Evolutionary conservation across 2,113 vertebrate species (phyloP).

Genomic region (Pygathrix nemaeus): DNA sequence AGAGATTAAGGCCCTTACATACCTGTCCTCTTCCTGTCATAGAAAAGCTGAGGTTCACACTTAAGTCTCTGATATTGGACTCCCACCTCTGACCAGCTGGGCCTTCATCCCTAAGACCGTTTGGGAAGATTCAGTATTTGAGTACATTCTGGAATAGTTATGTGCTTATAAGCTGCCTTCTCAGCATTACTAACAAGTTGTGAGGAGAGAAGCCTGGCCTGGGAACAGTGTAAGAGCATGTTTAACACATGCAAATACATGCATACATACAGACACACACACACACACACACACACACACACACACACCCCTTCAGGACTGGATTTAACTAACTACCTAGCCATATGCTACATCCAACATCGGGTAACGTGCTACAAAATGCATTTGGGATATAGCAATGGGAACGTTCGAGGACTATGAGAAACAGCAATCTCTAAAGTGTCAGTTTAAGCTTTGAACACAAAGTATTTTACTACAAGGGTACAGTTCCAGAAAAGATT

Average conservation of each 20-base stretch:
- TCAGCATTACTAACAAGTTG: conserved; percentile 26
- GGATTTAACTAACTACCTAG: background rate
- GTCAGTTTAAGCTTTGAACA: background rate
- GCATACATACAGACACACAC: background rate
- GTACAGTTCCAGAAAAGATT: background rate
- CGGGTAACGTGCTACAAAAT: background rate
- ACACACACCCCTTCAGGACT: background rate
- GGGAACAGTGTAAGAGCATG: background rate
- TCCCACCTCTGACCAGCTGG: background rate
- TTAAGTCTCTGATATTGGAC: background rate
- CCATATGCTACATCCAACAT: background rate
- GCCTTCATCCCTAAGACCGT: background rate
- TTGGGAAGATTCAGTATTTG: conserved; percentile 7
- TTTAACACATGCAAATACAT: background rate
- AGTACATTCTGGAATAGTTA: background rate
- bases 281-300: background rate
- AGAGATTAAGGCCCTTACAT: background rate
- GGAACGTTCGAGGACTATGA: background rate
- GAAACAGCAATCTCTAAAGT: background rate
- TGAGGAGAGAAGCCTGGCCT: conserved; percentile 7
- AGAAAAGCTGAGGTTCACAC: background rate
- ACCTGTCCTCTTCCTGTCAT: background rate
- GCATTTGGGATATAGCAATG: background rate
- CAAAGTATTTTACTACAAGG: background rate
- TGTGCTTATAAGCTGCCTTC: background rate